Base-by-base conservation (phyloP, 2,797 vertebrate genomes). In the Lithobates sylvaticus region DNA sequence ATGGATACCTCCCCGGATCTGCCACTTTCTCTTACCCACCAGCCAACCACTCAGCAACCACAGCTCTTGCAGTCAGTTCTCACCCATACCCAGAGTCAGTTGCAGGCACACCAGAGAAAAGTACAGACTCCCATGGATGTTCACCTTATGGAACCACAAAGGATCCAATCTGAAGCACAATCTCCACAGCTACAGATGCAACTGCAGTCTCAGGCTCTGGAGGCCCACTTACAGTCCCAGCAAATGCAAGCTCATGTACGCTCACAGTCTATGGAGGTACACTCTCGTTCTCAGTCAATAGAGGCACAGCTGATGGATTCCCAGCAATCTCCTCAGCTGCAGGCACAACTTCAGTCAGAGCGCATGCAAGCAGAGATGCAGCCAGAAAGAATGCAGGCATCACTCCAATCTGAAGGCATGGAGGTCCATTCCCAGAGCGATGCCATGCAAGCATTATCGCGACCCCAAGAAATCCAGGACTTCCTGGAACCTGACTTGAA, bases 21-120 rank as follows among this genome's bases (percentile, higher is more conserved):
- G 44, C 96, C 88, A 26, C 86, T 89, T 0, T 81, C 89, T 75
- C 94, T 95, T 5, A 87, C 88, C 89, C 89, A 89, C 29, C 89
- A 89, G 75, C 71, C 88, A 10, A 70, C 88, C 23, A 26, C 84
- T 65, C 88, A 89, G 10, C 89, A 92, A 2, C 92, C 93, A 0
- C 90, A 96, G 77, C 92, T 97, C 65, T 94, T 98, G 12, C 97
- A 97, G 87, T 98, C 97, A 0, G 97, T 98, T 80, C 94, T 98
- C 26, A 97, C 96, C 18, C 97, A 98, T 42, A 96, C 97, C 8
- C 94, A 93, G 9, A 94, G 92, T 81, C 90, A 85, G 84, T 89
- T 88, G 42, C 94, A 88, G 82, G 84, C 39, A 15, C 93, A 89
- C 0, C 72, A 88, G 79, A 84, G 88, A 77, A 92, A 91, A 39